Evolutionary conservation across 2,797 vertebrate genomes (phyloP).

Genomic region (Gymnothorax reevesii): DNA sequence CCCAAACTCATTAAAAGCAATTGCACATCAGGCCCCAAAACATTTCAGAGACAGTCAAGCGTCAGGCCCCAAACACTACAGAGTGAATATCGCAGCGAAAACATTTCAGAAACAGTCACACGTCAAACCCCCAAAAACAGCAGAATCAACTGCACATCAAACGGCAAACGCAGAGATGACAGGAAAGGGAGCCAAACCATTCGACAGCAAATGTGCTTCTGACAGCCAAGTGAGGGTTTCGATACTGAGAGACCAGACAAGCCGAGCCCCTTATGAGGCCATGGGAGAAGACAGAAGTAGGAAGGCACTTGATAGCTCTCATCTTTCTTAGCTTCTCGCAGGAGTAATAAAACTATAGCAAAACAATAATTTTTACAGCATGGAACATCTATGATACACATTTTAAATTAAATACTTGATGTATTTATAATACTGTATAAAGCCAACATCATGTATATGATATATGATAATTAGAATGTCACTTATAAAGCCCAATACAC

Average conservation of each 20-base stretch:
- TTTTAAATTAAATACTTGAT: no score
- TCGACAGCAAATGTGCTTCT: no score
- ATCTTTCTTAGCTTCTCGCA: not conserved
- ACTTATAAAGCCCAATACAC: not conserved
- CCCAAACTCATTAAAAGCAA: slow-evolving; percentile 7
- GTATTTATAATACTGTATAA: no score
- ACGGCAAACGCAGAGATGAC: slow-evolving; percentile 11
- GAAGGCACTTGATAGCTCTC: not conserved
- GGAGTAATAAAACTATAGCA: not conserved
- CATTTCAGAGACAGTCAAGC: no score
- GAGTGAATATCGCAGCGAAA: no score
- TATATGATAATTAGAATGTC: no score
- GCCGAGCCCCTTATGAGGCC: not conserved
- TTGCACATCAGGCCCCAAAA: no score
- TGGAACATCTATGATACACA: not conserved
- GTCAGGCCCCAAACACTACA: not conserved
- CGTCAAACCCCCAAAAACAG: no score
- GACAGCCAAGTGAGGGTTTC: slow-evolving; percentile 12
- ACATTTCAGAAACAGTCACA: not conserved
- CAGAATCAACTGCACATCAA: no score
- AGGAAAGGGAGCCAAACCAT: not conserved
- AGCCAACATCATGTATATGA: no score
- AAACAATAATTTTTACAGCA: not conserved
- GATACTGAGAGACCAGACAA: not conserved
- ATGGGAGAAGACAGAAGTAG: not conserved